Evolutionary conservation across 2,797 vertebrate genomes (phyloP).

Genomic region (Esox lucius): DNA sequence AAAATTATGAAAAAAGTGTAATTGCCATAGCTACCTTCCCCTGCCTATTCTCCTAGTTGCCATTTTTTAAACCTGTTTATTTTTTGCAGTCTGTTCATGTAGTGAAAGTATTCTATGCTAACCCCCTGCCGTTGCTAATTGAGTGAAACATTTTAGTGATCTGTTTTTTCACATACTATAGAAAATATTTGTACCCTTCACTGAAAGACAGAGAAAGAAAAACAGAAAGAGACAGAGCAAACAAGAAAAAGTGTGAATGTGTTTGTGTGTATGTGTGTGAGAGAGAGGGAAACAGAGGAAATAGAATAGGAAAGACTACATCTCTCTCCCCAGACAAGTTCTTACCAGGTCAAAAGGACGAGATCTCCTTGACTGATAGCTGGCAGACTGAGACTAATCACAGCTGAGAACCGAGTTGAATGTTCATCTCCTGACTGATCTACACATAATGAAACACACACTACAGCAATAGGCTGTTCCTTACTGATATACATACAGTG

Average conservation of each 20-base stretch:
- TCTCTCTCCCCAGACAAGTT: conserved; percentile 21
- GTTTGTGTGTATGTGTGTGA: background rate
- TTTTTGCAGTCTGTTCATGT: conserved; percentile 18
- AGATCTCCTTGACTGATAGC: conserved; percentile 38
- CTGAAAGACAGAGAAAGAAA: background rate
- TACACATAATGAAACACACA: background rate
- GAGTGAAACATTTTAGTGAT: conserved; percentile 17
- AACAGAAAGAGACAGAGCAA: background rate
- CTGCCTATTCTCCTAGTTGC: conserved; percentile 14
- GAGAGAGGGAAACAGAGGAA: background rate
- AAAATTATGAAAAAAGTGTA: conserved; percentile 31
- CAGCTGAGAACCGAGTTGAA: conserved; percentile 18
- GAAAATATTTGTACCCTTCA: background rate
- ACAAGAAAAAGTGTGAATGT: background rate
- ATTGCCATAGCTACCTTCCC: conserved; percentile 27
- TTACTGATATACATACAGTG: no score
- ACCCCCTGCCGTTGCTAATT: conserved; percentile 30
- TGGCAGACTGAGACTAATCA: conserved; percentile 36
- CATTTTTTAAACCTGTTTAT: conserved; percentile 40
- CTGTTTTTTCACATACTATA: background rate
- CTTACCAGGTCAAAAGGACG: conserved; percentile 37
- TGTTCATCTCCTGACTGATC: background rate
- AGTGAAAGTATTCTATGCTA: conserved; percentile 21
- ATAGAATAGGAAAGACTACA: background rate
- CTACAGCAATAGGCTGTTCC: background rate